Evolutionary conservation across 2,888 invertebrate species (phyloP), one percentile per base, ranked within the genome.

Genomic region (Epistrophe grossulariae): DNA sequence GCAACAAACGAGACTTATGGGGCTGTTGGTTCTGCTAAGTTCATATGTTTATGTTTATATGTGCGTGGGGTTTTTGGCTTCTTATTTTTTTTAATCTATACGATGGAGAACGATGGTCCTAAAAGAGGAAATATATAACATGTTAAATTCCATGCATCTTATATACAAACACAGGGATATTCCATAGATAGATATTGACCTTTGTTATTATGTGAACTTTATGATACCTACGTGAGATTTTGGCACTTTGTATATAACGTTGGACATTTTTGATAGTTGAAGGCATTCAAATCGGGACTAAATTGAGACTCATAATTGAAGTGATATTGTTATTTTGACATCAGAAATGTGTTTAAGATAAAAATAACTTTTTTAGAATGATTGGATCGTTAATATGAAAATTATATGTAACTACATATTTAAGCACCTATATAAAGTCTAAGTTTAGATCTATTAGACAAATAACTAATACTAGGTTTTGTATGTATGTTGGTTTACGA

Each of bases 61-160:
- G 59, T 50, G 50, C 40, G 55, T 77, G 71, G 64, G 48, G 68
- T 73, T 77, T 84, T 80, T 73, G 80, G 62, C 76, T 40, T 55
- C 38, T 43, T n/a, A 19, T n/a, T 35, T 35, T 66, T 28, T 15
- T 35, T 48, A 64, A 79, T 70, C 74, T 70, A 31, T 55, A 70
- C 50, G 64, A 66, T 10, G 55, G 55, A 64, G 24, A 43, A 57
- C 19, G 24, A 70, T 60, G 19, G 15, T 35, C 43, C 43, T 24
- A 9, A 55, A 55, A 15, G 28, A 11, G 28, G 9, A 55, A 31
- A 55, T 15, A 15, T 8, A 24, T 24, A 24, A 24, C 19, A 38
- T 60, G 19, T 8, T 40, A 60, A 38, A 35, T 57, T n/a, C 2
- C 19, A 52, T 24, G 52, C 24, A 28, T 43, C 43, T 43, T 11